phyloP scores from a whole-genome alignment of 2,113 vertebrate species.

The Pedionomus torquatus region DNA sequence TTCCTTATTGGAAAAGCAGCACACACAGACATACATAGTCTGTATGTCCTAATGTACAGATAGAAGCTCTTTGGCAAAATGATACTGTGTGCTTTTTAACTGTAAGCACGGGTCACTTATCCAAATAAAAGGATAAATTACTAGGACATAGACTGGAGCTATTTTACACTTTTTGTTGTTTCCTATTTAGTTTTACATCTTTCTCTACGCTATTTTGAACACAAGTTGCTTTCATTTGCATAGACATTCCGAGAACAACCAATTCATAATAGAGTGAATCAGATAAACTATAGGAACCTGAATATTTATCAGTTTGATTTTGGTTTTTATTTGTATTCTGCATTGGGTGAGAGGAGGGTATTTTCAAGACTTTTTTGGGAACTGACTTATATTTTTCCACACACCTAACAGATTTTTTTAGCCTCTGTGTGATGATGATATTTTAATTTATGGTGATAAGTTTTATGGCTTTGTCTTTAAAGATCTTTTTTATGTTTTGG shows the following conservation, averaged over 20 bases:
- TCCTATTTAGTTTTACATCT: conserved; percentile 1
- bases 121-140: not conserved
- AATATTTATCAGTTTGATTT: not conserved
- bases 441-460: not conserved
- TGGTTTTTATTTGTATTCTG: not conserved
- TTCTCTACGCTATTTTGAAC: not conserved
- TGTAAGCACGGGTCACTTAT: not conserved
- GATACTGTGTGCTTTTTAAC: not conserved
- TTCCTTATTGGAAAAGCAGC: not conserved
- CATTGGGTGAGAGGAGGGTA: not conserved
- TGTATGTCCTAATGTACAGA: not conserved
- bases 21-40: no score
- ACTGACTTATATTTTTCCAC: not conserved
- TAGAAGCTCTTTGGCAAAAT: no score
- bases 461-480: not conserved
- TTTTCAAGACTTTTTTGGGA: not conserved
- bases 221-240: not conserved
- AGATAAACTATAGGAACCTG: not conserved
- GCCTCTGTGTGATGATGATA: not conserved
- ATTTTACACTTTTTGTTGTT: not conserved
- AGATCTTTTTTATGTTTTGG: not conserved
- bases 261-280: not conserved
- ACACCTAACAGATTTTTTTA: not conserved
- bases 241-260: not conserved
- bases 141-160: not conserved